Evolutionary conservation across 2,113 vertebrate genomes (phyloP).

Genomic region (Lanius collurio): DNA sequence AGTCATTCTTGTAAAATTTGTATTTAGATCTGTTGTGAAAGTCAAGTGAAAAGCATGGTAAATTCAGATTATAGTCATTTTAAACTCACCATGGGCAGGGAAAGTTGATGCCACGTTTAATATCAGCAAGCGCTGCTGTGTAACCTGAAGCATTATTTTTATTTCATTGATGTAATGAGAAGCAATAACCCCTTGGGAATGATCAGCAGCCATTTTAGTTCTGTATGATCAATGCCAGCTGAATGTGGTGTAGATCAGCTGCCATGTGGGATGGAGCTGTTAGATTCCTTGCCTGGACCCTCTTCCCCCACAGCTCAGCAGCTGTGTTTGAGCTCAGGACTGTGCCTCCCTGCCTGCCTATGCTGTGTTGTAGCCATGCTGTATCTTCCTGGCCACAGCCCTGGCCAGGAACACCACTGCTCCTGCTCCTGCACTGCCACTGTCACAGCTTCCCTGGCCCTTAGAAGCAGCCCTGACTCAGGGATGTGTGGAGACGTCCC

Average conservation of each 20-base stretch:
- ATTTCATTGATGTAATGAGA: neutral
- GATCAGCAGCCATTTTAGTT: slow-evolving; percentile 11
- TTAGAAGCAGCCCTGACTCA: rapidly evolving
- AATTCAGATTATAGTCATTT: neutral
- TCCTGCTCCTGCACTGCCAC: neutral
- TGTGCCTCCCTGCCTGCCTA: neutral
- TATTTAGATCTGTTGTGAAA: neutral
- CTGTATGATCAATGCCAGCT: neutral
- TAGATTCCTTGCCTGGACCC: neutral
- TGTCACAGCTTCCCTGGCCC: neutral
- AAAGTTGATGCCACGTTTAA: neutral
- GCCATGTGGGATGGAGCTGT: neutral
- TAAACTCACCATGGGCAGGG: neutral
- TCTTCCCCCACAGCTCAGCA: neutral
- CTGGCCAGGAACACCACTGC: neutral
- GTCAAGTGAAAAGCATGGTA: neutral
- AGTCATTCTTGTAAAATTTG: neutral
- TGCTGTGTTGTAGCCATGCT: rapidly evolving
- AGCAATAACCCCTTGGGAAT: neutral
- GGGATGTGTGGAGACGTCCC: neutral
- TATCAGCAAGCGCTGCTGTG: neutral
- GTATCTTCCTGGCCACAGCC: neutral
- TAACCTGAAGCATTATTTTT: neutral
- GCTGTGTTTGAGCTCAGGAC: neutral
- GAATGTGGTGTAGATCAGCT: neutral